Base-by-base conservation (phyloP, 37 sponge, comb jelly and placozoan species). In the Tethya wilhelma region DNA sequence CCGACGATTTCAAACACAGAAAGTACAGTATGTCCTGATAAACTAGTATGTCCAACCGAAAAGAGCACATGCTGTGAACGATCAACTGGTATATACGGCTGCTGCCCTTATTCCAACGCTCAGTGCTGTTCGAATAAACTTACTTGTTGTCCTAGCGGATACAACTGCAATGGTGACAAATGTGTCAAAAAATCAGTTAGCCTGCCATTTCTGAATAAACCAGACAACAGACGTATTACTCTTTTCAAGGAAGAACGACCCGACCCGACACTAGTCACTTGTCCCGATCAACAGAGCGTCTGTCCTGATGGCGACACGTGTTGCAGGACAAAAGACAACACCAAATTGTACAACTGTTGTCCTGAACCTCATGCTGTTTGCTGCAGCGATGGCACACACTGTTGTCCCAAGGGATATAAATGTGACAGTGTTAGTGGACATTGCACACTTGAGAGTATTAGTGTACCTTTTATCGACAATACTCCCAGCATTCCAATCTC, bases 221-320 rank as follows among this genome's bases (percentile, higher is more conserved):
- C n/a, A n/a, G n/a, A n/a, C n/a, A n/a, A n/a, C n/a, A n/a, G n/a
- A n/a, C n/a, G n/a, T n/a, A n/a, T n/a, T n/a, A n/a, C n/a, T n/a
- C n/a, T n/a, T n/a, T n/a, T n/a, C n/a, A n/a, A n/a, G 4, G 59
- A 58, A 58, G 12, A 28, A 58, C 4, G 6, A 28, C 5, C 26
- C 4, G 4, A 58, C 59, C 59, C 26, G 59, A 4, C 26, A 14
- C 23, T 22, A 12, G 33, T 2, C 7, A 64, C 12, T 19, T 29
- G 65, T 34, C 28, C 36, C 25, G 7, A 38, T 6, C 67, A 29
- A 12, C 34, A 66, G 17, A 38, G 32, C 38, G 28, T 66, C 32
- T 93, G 93, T 75, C 90, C 89, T 32, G 63, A 56, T 71, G 79
- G 79, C 22, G 19, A 84, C 69, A 95, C 96, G 2, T 95, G 96